These are phyloP conservation scores for Norana najaformis DNA, from an alignment of 2,888 invertebrate genomes.

Conservation along the genomic window DNA sequence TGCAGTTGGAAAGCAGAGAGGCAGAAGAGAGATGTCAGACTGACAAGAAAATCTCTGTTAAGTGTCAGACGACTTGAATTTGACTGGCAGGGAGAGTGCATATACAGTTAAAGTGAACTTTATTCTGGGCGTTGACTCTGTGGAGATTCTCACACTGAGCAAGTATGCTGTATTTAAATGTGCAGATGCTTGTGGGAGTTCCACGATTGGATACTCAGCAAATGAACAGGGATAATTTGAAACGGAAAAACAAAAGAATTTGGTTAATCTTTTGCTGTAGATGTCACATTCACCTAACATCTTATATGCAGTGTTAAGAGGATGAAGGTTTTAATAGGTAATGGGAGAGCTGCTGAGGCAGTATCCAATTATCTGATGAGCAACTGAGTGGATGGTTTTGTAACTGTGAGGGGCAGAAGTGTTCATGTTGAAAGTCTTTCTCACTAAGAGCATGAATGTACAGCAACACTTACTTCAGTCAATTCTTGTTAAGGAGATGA, in stretches of 20 bases:
- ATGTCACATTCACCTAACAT: not conserved
- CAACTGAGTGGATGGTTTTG: not conserved
- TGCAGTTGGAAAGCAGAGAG: not conserved
- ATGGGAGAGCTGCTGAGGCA: not conserved
- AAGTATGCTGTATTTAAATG: not conserved
- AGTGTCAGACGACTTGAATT: not conserved
- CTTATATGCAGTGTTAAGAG: not conserved
- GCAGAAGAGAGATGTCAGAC: not conserved
- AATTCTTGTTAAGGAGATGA: not conserved
- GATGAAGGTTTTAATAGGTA: not conserved
- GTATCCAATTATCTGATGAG: not conserved
- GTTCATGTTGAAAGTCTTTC: not conserved
- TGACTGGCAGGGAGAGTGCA: not conserved
- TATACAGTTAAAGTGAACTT: not conserved
- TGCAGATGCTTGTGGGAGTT: not conserved
- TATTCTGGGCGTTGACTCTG: not conserved
- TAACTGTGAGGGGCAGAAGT: not conserved
- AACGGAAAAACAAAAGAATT: not conserved
- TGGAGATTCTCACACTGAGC: not conserved
- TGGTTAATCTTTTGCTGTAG: not conserved
- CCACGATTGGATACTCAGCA: not conserved
- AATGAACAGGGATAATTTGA: not conserved
- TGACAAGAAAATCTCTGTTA: conserved; percentile 13
- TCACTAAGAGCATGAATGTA: not conserved
- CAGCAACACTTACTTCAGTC: not conserved